phyloP scores from a whole-genome alignment of 2,888 invertebrate genomes.

The Amorpha juglandis region DNA sequence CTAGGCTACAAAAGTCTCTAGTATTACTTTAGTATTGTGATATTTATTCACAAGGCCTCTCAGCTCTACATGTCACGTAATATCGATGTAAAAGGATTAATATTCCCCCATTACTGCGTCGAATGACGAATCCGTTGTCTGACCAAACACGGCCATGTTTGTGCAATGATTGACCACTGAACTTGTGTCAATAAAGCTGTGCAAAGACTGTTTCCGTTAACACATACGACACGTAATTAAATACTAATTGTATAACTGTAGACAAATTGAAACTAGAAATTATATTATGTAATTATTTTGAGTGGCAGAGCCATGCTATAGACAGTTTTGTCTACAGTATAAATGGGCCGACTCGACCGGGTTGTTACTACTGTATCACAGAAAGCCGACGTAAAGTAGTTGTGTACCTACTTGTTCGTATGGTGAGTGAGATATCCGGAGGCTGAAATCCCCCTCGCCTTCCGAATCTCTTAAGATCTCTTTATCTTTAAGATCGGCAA shows the following conservation, averaged over 20 bases:
- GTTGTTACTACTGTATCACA: too few species aligned
- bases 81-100: constrained; percentile 12
- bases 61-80: constrained; percentile 1
- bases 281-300: too few species aligned
- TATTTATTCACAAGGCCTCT: neutral
- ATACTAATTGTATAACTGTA: neutral
- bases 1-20: neutral
- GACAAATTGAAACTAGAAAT: neutral
- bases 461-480: too few species aligned
- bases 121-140: constrained; percentile 59
- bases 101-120: constrained; percentile 30
- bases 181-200: constrained; percentile 23
- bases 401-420: too few species aligned
- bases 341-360: too few species aligned
- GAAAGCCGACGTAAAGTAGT: too few species aligned
- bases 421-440: too few species aligned
- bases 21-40: neutral
- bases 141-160: constrained; percentile 65
- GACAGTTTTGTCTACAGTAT: too few species aligned
- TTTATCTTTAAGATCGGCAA: too few species aligned
- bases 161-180: constrained; percentile 52
- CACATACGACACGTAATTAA: constrained; percentile 26
- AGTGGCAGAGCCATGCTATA: too few species aligned
- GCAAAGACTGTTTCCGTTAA: constrained; percentile 35
- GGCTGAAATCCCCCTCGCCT: too few species aligned